Conservation (phyloP, 2,888 invertebrate species). For the Oscheius sp. region DNA sequence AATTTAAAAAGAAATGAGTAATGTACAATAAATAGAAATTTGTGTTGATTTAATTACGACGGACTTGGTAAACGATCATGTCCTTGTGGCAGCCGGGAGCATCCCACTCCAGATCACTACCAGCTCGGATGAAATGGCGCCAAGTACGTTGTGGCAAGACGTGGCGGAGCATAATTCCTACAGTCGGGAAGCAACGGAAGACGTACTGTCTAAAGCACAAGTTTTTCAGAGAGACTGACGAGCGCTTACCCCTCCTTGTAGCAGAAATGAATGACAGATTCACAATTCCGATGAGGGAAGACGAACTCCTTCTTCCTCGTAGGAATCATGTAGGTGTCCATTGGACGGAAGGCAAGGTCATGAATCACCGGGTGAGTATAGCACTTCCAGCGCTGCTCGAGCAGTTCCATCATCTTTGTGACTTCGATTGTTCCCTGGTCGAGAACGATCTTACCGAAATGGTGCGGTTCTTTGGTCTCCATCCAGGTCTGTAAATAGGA, state of each 20-base stretch:
- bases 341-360: background rate
- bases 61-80: background rate
- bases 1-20: too few relatives aligned
- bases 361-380: background rate
- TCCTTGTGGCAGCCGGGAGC: background rate
- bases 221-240: background rate
- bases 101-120: background rate
- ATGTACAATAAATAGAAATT: too few relatives aligned
- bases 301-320: background rate
- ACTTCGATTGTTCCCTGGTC: background rate
- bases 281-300: conserved; percentile 1
- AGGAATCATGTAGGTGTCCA: background rate
- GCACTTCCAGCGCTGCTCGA: background rate
- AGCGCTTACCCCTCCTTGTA: conserved; percentile 11
- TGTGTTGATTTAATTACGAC: too few relatives aligned
- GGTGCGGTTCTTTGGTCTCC: background rate
- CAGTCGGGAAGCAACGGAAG: conserved; percentile 1
- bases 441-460: conserved; percentile 4
- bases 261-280: conserved; percentile 2
- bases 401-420: background rate
- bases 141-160: background rate
- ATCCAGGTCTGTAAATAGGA: conserved; percentile 11
- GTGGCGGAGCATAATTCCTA: background rate
- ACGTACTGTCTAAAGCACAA: conserved; percentile 3
- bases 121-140: conserved; percentile 1